Base-by-base conservation (phyloP, 1,140 invertebrate species). In the Charaxes varanes region DNA sequence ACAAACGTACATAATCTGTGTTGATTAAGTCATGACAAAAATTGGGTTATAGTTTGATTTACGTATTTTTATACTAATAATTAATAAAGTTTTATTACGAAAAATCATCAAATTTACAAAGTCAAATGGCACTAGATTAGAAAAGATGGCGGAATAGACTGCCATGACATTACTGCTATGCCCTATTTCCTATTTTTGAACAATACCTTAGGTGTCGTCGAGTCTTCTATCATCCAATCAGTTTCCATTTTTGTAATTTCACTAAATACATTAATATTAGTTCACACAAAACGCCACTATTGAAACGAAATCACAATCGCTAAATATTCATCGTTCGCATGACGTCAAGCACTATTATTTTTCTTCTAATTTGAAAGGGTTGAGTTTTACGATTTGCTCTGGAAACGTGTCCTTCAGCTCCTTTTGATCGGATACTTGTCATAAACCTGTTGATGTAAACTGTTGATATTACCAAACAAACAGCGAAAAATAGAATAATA, bases 181-280 rank as follows among this genome's bases (percentile, higher is more conserved):
- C 50, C 67, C 74, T 50, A 76, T 53, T 70, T 78, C 47, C 31
- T 62, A 53, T 40, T 73, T 64, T 35, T 41, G 37, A 32, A 41
- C 43, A 38, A 26, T 72, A 82, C 78, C 78, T 82, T 76, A 16
- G 72, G 71, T 51, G 78, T 67, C 56, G 68, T 70, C 33, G 69
- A 66, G 41, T 82, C 78, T 76, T 82, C 78, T 73, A 79, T 76
- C 70, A 74, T 79, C 66, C 66, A 72, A 66, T 82, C 78, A 61
- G 74, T 78, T 72, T 82, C 78, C 78, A 82, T 82, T 76, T 79
- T 78, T 43, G 55, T 56, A 68, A 69, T 77, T 71, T 79, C 67
- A 78, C 67, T 67, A 73, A 69, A 71, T 64, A 76, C 78, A 82
- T 82, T 58, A 79, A 81, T 77, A 69, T 56, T 47, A 56, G 53